These are phyloP conservation scores for Glyphotaelius pellucidus DNA, from an alignment of 2,888 invertebrate genomes.

Conservation along the genomic window DNA sequence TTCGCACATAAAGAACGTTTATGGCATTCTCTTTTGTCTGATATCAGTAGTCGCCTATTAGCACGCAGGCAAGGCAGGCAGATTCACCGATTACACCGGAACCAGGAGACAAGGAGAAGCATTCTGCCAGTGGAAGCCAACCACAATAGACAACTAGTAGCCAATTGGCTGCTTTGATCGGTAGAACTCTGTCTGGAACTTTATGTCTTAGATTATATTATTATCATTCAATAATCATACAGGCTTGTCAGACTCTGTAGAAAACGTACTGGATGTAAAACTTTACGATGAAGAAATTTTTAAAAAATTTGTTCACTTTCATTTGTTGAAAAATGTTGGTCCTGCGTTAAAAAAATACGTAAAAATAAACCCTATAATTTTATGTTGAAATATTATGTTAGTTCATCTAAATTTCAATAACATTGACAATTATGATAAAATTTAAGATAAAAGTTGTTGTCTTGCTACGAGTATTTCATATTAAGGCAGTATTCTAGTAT, in stretches of 20 bases:
- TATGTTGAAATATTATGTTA: too few species aligned
- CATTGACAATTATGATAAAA: too few species aligned
- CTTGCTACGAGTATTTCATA: too few species aligned
- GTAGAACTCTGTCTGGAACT: background rate
- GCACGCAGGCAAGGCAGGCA: conserved; percentile 25
- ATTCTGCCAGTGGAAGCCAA: background rate
- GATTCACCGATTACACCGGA: conserved; percentile 25
- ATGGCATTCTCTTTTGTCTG: conserved; percentile 1
- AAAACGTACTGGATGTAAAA: background rate
- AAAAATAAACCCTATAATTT: too few species aligned
- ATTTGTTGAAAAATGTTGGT: too few species aligned
- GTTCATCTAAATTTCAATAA: too few species aligned
- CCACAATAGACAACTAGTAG: background rate
- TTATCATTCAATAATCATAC: background rate
- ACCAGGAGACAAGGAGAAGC: background rate
- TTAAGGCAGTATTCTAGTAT: too few species aligned
- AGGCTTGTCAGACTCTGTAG: background rate
- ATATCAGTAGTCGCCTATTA: conserved; percentile 43
- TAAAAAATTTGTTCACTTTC: background rate
- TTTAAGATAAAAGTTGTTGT: too few species aligned
- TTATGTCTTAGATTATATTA: background rate
- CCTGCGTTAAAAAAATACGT: too few species aligned
- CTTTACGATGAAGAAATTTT: background rate
- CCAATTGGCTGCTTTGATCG: background rate
- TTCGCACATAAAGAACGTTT: background rate